phyloP scores from a whole-genome alignment of 2,888 invertebrate species.

The Cloeon dipterum region DNA sequence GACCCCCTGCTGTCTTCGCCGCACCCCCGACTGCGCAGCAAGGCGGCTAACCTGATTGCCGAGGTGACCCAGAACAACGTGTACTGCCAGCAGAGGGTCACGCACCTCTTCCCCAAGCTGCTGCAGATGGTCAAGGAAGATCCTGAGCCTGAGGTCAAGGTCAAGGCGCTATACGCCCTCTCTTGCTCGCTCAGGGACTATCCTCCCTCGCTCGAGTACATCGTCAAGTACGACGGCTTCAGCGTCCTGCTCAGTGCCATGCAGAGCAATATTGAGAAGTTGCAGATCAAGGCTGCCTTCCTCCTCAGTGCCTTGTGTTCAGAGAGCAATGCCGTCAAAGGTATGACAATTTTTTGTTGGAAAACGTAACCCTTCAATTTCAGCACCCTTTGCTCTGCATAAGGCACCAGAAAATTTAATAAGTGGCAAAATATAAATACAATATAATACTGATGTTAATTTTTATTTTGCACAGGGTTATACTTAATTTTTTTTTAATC shows the following conservation, averaged over 20 bases:
- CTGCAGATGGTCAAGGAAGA: slow-evolving; percentile 33
- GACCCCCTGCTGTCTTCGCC: slow-evolving; percentile 36
- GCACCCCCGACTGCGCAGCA: slow-evolving; percentile 33
- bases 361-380: not conserved
- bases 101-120: slow-evolving; percentile 40
- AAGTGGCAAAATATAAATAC: slow-evolving; percentile 10
- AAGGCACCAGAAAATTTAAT: slow-evolving; percentile 8
- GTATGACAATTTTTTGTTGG: no score
- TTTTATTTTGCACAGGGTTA: no score
- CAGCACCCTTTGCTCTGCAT: not conserved
- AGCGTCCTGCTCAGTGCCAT: slow-evolving; percentile 34
- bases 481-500: no score
- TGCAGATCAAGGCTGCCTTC: slow-evolving; percentile 50
- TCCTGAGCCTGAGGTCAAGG: slow-evolving; percentile 25
- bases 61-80: slow-evolving; percentile 71
- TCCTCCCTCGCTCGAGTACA: slow-evolving; percentile 30
- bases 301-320: slow-evolving; percentile 35
- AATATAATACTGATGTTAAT: slow-evolving; percentile 9
- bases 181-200: slow-evolving; percentile 51
- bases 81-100: slow-evolving; percentile 47
- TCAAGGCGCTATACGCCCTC: slow-evolving; percentile 53
- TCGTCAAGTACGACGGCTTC: slow-evolving; percentile 41
- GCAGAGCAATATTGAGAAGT: slow-evolving; percentile 27
- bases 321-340: slow-evolving; percentile 27
- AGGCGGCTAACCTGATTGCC: slow-evolving; percentile 44